phyloP scores from a whole-genome alignment of 2,113 vertebrate species.

The Pelecanoides urinatrix region DNA sequence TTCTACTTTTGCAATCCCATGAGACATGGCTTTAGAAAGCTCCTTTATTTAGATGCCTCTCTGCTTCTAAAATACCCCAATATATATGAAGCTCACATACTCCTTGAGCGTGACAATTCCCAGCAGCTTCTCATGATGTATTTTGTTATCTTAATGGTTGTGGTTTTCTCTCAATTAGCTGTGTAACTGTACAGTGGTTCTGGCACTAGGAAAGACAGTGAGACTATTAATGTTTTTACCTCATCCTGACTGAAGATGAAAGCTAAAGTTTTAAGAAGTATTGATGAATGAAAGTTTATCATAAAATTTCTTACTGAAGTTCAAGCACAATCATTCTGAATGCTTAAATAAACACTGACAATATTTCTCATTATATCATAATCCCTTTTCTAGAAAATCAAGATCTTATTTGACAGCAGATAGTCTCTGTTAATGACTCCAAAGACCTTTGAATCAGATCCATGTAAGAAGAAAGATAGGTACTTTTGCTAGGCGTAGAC shows the following conservation, averaged over 20 bases:
- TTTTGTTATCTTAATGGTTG: background rate
- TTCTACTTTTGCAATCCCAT: background rate
- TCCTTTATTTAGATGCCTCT: background rate
- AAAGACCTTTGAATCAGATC: background rate
- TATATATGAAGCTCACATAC: background rate
- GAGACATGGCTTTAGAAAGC: background rate
- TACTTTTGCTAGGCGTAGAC: background rate
- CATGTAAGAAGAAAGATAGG: background rate
- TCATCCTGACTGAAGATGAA: background rate
- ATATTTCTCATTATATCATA: background rate
- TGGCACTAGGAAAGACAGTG: background rate
- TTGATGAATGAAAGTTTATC: background rate
- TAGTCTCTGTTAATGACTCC: background rate
- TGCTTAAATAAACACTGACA: background rate
- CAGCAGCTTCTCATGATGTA: background rate
- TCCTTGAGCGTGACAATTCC: background rate
- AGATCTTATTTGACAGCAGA: background rate
- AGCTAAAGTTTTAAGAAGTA: background rate
- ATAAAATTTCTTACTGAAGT: background rate
- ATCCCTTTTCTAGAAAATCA: background rate
- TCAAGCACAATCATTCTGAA: background rate
- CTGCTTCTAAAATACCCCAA: background rate
- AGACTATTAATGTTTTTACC: background rate
- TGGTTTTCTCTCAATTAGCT: background rate
- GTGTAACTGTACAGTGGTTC: background rate